Percentiles rank a stretch among this genome's conserved stretches.
These are phyloP conservation scores for Myotis findleyi DNA, from an alignment of 2,797 vertebrate genomes.

Conservation along the genomic window DNA sequence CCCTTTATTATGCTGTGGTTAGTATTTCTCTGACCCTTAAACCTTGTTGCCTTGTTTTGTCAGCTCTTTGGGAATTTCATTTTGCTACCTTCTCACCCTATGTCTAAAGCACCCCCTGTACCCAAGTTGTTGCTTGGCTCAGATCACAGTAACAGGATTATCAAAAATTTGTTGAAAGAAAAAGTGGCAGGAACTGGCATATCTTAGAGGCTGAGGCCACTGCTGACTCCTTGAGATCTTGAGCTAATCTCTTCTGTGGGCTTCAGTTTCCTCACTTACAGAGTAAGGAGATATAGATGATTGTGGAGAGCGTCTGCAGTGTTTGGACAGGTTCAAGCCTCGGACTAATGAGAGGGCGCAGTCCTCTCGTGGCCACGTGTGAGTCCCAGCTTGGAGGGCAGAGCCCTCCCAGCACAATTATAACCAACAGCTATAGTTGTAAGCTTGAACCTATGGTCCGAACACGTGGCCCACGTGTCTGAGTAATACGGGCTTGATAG, in stretches of 20 bases:
- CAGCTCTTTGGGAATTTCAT: not conserved
- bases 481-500: no score
- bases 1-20: not conserved
- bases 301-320: no score
- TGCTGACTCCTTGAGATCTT: not conserved
- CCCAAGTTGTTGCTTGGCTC: not conserved
- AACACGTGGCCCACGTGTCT: no score
- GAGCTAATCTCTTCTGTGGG: not conserved
- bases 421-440: no score
- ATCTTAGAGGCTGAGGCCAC: not conserved
- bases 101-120: not conserved
- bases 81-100: not conserved
- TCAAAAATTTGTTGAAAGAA: not conserved
- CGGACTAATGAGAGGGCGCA: no score
- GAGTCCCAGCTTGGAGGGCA: no score
- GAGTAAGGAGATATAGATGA: not conserved
- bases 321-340: no score
- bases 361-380: no score
- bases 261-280: not conserved
- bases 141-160: not conserved
- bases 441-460: no score
- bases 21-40: slow-evolving; percentile 1
- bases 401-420: no score
- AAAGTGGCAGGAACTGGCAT: not conserved
- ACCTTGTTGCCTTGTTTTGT: not conserved